Evolutionary conservation across 2,888 invertebrate species (phyloP).

Genomic region (Xestia c-nigrum): DNA sequence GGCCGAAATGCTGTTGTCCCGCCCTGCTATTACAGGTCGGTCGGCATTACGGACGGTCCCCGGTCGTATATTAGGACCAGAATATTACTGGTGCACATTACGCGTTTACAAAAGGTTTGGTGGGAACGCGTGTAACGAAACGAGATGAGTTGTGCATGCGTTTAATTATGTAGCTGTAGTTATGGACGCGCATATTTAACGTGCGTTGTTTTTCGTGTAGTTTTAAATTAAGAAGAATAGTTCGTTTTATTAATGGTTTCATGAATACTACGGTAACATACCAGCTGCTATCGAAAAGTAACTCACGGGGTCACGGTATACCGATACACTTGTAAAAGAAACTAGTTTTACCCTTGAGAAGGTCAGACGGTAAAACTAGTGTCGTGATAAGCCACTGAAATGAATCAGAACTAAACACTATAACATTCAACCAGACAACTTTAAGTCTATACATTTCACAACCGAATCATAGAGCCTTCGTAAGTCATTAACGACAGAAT

Average conservation of each 20-base stretch:
- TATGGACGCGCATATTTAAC: constrained; percentile 35
- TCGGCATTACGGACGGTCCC: constrained; percentile 63
- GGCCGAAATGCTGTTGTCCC: constrained; percentile 64
- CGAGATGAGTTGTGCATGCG: constrained; percentile 61
- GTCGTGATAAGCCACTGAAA: constrained; percentile 44
- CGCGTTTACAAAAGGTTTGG: constrained; percentile 63
- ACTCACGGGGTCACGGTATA: not conserved
- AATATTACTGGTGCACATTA: constrained; percentile 68
- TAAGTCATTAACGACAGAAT: constrained; percentile 61
- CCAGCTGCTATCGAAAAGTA: not conserved
- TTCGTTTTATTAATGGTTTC: not conserved
- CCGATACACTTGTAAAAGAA: constrained; percentile 13
- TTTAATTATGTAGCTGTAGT: constrained; percentile 58
- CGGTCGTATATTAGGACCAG: constrained; percentile 63
- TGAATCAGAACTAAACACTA: constrained; percentile 23
- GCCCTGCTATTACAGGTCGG: constrained; percentile 63
- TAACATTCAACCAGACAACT: constrained; percentile 22
- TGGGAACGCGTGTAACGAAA: constrained; percentile 63
- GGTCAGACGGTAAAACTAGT: constrained; percentile 28
- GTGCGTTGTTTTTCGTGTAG: constrained; percentile 5
- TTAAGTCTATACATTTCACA: constrained; percentile 53
- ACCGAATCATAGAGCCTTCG: constrained; percentile 50
- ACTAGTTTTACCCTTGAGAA: constrained; percentile 16
- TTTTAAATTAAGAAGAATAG: constrained; percentile 2
- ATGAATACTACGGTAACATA: not conserved